phyloP scores from a whole-genome alignment of 2,888 invertebrate species.

The Eilema caniola region DNA sequence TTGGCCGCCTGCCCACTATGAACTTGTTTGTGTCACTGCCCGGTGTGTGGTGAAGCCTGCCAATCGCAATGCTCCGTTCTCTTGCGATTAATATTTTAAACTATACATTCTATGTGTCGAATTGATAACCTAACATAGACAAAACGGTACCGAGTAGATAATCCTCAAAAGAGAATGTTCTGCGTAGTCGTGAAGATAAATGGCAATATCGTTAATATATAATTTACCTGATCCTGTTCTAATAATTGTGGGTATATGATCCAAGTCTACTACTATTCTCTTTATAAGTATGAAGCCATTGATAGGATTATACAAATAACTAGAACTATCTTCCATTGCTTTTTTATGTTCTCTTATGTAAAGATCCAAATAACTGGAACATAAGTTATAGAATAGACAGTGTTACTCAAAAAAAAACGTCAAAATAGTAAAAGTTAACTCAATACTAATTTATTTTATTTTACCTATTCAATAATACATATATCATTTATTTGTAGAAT shows the following conservation, averaged over 20 bases:
- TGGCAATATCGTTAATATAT: too few relatives aligned
- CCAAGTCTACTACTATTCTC: constrained; percentile 1
- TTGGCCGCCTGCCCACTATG: too few relatives aligned
- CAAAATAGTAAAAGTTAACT: too few relatives aligned
- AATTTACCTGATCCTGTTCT: constrained; percentile 16
- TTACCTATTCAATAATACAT: too few relatives aligned
- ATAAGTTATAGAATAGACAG: neutral
- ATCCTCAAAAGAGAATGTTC: neutral
- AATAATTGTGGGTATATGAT: constrained; percentile 3
- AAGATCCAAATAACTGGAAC: constrained; percentile 8
- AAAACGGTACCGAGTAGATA: neutral
- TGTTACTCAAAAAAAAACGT: neutral
- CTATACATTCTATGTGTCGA: too few relatives aligned
- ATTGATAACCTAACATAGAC: too few relatives aligned
- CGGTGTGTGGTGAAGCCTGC: too few relatives aligned
- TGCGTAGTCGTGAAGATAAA: neutral
- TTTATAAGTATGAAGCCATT: constrained; percentile 6
- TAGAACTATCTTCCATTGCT: neutral
- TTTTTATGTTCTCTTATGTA: neutral
- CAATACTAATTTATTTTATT: too few relatives aligned
- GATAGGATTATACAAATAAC: constrained; percentile 2
- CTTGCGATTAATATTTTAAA: too few relatives aligned
- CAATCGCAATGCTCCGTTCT: too few relatives aligned
- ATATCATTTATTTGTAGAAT: too few relatives aligned
- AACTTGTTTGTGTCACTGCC: too few relatives aligned